These are phyloP conservation scores for Ariolimax columbianus DNA, from an alignment of 2,888 invertebrate species.

Conservation along the genomic window DNA sequence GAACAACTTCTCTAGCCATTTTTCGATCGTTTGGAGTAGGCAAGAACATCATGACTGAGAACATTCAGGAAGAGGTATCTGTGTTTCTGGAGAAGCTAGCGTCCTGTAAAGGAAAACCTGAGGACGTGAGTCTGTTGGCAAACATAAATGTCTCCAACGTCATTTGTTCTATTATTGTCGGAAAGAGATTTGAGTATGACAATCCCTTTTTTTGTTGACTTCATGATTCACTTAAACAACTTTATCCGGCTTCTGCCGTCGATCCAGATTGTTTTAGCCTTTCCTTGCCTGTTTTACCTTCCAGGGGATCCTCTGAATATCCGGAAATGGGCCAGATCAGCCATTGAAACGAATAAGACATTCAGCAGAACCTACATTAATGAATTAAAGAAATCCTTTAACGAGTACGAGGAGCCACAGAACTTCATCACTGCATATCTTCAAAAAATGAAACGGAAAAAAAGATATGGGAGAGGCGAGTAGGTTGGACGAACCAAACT, in stretches of 20 bases:
- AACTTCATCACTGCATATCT: slow-evolving; percentile 29
- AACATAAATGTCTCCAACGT: slow-evolving; percentile 41
- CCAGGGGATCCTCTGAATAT: slow-evolving; percentile 28
- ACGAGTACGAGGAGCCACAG: not conserved
- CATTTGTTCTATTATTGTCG: slow-evolving; percentile 48
- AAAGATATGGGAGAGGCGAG: not conserved
- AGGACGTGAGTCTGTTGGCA: not conserved
- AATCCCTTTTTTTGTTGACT: slow-evolving; percentile 20
- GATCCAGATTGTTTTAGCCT: not conserved
- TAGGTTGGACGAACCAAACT: not conserved
- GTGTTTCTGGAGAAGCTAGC: not conserved
- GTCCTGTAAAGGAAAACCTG: not conserved
- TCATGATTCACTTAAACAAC: not conserved
- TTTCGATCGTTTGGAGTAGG: slow-evolving; percentile 47
- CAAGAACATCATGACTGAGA: slow-evolving; percentile 40
- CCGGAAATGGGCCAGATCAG: not conserved
- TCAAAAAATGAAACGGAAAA: not conserved
- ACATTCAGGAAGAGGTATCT: slow-evolving; percentile 40
- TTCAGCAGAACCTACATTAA: not conserved
- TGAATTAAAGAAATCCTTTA: not conserved
- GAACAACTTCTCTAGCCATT: slow-evolving; percentile 40
- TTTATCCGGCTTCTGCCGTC: not conserved
- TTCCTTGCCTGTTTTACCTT: not conserved
- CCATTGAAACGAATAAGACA: not conserved
- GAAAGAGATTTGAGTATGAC: slow-evolving; percentile 31